These are phyloP conservation scores for Contarinia nasturtii DNA, from an alignment of 1,140 invertebrate genomes.

Conservation along the genomic window DNA sequence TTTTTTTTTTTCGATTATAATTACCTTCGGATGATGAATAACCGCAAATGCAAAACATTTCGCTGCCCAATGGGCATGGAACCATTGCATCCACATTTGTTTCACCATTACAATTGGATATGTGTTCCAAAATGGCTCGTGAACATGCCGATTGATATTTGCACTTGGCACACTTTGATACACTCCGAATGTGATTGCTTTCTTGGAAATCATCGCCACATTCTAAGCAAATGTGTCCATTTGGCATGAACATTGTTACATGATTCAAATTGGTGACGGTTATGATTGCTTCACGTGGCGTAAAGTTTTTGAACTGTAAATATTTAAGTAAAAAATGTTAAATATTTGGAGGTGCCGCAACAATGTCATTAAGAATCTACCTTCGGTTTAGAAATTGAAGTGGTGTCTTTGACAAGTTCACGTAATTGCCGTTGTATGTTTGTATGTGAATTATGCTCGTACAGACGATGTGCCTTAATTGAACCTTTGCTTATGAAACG, in stretches of 20 bases:
- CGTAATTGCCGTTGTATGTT: slow-evolving; percentile 9
- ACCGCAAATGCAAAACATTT: slow-evolving; percentile 55
- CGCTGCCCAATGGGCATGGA: slow-evolving; percentile 30
- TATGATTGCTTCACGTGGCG: background rate
- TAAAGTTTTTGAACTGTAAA: background rate
- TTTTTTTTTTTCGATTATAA: no score
- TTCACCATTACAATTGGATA: slow-evolving; percentile 32
- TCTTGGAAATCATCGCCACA: slow-evolving; percentile 2
- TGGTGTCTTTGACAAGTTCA: slow-evolving; percentile 23
- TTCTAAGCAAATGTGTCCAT: background rate
- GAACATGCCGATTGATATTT: slow-evolving; percentile 56
- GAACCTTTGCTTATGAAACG: slow-evolving; percentile 20
- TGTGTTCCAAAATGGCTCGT: slow-evolving; percentile 50
- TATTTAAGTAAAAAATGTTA: background rate
- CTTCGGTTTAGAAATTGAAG: slow-evolving; percentile 27
- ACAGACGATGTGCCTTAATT: slow-evolving; percentile 30
- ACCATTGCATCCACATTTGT: slow-evolving; percentile 28
- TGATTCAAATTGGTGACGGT: background rate
- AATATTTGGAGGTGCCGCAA: background rate
- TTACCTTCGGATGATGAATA: slow-evolving; percentile 42
- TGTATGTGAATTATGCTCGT: slow-evolving; percentile 25
- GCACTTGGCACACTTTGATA: slow-evolving; percentile 43
- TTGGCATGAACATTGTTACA: background rate
- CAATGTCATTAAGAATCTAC: slow-evolving; percentile 8
- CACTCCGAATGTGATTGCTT: background rate